phyloP scores from a whole-genome alignment of 1,140 invertebrate species.

The Drosophila funebris region DNA sequence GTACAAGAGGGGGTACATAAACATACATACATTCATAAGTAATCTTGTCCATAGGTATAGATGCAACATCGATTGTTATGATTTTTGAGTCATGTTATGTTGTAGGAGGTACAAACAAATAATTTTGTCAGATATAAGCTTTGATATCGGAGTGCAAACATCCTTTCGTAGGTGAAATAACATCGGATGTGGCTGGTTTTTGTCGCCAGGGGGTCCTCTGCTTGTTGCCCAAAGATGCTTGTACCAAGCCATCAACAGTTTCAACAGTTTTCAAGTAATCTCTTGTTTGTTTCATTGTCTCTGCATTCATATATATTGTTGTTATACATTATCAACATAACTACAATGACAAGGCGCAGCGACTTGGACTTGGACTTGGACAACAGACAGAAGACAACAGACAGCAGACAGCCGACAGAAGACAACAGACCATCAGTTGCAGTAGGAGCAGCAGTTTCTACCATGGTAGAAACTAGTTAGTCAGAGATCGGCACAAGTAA shows the following conservation, averaged over 20 bases:
- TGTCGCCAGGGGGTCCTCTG: constrained; percentile 41
- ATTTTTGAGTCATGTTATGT: constrained; percentile 4
- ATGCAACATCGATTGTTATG: constrained; percentile 11
- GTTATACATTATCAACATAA: constrained; percentile 48
- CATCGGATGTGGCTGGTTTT: constrained; percentile 45
- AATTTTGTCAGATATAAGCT: constrained; percentile 27
- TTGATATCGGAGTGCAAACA: constrained; percentile 41
- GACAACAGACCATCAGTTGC: background rate
- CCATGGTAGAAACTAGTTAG: constrained; percentile 44
- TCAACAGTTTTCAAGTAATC: constrained; percentile 47
- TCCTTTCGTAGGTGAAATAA: constrained; percentile 41
- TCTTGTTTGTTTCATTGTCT: constrained; percentile 43
- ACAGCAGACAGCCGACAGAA: background rate
- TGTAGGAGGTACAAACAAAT: constrained; percentile 10
- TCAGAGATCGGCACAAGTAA: constrained; percentile 47
- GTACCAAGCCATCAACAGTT: constrained; percentile 40
- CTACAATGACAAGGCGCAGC: constrained; percentile 26
- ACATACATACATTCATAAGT: background rate
- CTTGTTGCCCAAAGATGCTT: constrained; percentile 8
- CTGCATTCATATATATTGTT: constrained; percentile 43
- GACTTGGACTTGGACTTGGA: background rate
- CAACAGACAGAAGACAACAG: constrained; percentile 5
- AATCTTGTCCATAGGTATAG: background rate
- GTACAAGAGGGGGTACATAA: background rate
- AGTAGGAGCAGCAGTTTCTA: constrained; percentile 1